Evolutionary conservation across 2,888 invertebrate genomes (phyloP).

Genomic region (Yponomeuta sedellus): DNA sequence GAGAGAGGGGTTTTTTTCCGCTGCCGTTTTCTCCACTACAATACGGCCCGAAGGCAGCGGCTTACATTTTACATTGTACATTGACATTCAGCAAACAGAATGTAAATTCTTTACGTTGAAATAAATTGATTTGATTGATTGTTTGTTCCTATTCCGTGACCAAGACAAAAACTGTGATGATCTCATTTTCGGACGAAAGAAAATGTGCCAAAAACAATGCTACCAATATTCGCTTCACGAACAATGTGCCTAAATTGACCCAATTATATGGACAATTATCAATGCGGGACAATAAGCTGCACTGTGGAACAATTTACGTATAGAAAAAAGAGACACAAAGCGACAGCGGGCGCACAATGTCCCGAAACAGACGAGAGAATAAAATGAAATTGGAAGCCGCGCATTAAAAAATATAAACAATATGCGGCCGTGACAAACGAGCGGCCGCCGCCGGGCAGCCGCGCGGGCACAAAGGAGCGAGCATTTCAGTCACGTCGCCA

Average conservation of each 20-base stretch:
- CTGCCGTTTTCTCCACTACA: too few species aligned
- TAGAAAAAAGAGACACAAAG: slow-evolving; percentile 46
- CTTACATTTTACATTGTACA: too few species aligned
- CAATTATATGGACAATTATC: slow-evolving; percentile 72
- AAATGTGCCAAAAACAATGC: background rate
- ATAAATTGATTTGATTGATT: too few species aligned
- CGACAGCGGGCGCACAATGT: slow-evolving; percentile 31
- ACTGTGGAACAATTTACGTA: slow-evolving; percentile 41
- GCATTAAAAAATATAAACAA: slow-evolving; percentile 54
- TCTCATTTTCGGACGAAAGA: background rate
- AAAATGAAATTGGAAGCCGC: slow-evolving; percentile 24
- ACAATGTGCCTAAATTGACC: slow-evolving; percentile 60
- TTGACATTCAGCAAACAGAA: too few species aligned
- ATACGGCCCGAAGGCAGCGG: too few species aligned
- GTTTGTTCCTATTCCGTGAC: too few species aligned
- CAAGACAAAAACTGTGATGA: background rate
- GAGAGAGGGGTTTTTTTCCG: too few species aligned
- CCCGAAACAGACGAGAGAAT: slow-evolving; percentile 23
- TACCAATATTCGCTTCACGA: slow-evolving; percentile 13
- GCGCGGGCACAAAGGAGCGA: slow-evolving; percentile 1
- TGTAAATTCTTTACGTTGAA: too few species aligned
- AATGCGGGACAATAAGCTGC: slow-evolving; percentile 44
- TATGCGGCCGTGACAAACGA: slow-evolving; percentile 48
- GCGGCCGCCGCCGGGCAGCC: slow-evolving; percentile 20
- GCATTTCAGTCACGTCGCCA: slow-evolving; percentile 14